Conservation (phyloP, 2,888 invertebrate genomes). For the Leptinotarsa juncta region DNA sequence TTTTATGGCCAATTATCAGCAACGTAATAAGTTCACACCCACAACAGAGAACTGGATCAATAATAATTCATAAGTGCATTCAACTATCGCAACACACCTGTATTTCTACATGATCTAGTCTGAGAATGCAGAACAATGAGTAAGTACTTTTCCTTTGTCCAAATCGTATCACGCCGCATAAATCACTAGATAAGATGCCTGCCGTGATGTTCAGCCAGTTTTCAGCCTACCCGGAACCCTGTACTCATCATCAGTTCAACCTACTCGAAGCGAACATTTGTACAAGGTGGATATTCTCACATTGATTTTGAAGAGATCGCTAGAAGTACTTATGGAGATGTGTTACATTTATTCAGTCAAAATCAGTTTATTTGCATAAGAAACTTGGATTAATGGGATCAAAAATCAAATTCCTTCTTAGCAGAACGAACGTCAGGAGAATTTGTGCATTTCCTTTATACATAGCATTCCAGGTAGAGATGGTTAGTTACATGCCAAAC, state of each 20-base stretch:
- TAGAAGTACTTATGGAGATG: too few relatives aligned
- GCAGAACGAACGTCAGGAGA: too few relatives aligned
- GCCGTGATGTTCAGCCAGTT: conserved; percentile 14
- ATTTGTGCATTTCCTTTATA: too few relatives aligned
- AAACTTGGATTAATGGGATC: too few relatives aligned
- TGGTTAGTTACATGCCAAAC: too few relatives aligned
- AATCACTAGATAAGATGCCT: conserved; percentile 11
- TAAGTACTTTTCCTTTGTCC: conserved; percentile 10
- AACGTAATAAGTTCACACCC: neutral
- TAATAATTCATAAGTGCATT: conserved; percentile 10
- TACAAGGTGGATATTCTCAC: conserved; percentile 17
- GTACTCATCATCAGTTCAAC: conserved; percentile 23
- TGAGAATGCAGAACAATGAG: conserved; percentile 24
- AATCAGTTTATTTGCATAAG: too few relatives aligned
- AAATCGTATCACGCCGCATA: neutral
- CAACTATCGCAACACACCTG: conserved; percentile 26
- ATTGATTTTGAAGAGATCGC: neutral
- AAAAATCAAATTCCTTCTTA: too few relatives aligned
- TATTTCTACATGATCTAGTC: conserved; percentile 19
- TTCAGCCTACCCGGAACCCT: conserved; percentile 23
- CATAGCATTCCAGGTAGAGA: too few relatives aligned
- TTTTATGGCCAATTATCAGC: neutral
- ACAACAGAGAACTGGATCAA: conserved; percentile 7
- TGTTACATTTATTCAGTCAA: too few relatives aligned
- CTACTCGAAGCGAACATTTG: conserved; percentile 3